phyloP scores from a whole-genome alignment of 2,113 vertebrate genomes.

The Erythrocebus patas region DNA sequence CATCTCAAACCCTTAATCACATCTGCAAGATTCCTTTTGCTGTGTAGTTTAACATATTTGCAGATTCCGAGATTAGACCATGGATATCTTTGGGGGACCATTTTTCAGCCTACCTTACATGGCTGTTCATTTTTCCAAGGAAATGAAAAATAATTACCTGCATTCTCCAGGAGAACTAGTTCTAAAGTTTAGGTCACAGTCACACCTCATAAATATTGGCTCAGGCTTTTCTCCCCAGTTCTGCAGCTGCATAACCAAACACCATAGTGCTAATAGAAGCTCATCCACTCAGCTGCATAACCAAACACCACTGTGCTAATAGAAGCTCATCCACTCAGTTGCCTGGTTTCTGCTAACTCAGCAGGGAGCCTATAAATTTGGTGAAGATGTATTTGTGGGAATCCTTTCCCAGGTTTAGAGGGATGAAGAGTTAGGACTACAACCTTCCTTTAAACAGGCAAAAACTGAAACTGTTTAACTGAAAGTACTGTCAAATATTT shows the following conservation, averaged over 20 bases:
- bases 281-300: background rate
- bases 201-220: background rate
- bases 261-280: background rate
- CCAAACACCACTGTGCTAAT: background rate
- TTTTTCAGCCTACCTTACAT: background rate
- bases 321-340: constrained; percentile 4
- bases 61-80: background rate
- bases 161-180: constrained; percentile 30
- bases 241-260: background rate
- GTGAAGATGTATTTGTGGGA: background rate
- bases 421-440: background rate
- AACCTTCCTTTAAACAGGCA: background rate
- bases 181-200: constrained; percentile 29
- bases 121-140: constrained; percentile 8
- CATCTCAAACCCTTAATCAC: background rate
- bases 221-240: background rate
- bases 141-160: constrained; percentile 23
- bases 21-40: background rate
- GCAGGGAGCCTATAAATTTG: background rate
- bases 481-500: background rate
- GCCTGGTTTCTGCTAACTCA: constrained; percentile 7
- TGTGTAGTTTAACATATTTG: background rate
- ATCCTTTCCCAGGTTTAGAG: background rate
- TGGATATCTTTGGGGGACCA: background rate
- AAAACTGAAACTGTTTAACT: constrained; percentile 1